Conservation (phyloP, 2,113 vertebrate species). For the Oenanthe oenanthe region DNA sequence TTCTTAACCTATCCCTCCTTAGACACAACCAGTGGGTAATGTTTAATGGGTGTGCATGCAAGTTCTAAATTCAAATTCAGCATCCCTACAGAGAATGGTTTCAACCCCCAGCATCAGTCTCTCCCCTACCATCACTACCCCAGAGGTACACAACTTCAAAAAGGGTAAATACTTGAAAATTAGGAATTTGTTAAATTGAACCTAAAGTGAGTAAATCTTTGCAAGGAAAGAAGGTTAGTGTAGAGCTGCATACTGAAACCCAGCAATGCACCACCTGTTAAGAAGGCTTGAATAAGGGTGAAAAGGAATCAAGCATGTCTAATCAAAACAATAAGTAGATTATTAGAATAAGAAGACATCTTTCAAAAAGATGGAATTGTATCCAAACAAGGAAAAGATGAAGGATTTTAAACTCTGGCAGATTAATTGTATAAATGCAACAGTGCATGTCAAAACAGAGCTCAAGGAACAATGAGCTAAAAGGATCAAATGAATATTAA, state of each 20-base stretch:
- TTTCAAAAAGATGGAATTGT: background rate
- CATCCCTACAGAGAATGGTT: background rate
- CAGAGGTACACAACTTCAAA: background rate
- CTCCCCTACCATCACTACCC: background rate
- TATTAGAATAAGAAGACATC: conserved; percentile 19
- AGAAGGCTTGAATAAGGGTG: background rate
- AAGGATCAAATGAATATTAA: conserved; percentile 26
- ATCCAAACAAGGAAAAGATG: background rate
- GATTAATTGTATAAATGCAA: conserved; percentile 22
- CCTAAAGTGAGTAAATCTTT: background rate
- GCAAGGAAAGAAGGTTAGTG: background rate
- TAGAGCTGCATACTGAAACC: background rate
- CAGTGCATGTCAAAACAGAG: conserved; percentile 10
- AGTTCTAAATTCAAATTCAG: background rate
- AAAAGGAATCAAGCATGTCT: background rate
- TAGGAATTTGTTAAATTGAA: background rate
- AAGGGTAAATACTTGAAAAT: background rate
- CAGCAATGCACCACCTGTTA: background rate
- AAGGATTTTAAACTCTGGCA: background rate
- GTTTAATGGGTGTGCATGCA: background rate
- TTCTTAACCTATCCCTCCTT: background rate
- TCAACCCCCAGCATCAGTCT: background rate
- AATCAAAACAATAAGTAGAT: background rate
- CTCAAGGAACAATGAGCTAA: conserved; percentile 9
- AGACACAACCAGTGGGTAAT: background rate